Evolutionary conservation across 2,888 invertebrate genomes (phyloP).

Genomic region (Bedellia somnulentella): DNA sequence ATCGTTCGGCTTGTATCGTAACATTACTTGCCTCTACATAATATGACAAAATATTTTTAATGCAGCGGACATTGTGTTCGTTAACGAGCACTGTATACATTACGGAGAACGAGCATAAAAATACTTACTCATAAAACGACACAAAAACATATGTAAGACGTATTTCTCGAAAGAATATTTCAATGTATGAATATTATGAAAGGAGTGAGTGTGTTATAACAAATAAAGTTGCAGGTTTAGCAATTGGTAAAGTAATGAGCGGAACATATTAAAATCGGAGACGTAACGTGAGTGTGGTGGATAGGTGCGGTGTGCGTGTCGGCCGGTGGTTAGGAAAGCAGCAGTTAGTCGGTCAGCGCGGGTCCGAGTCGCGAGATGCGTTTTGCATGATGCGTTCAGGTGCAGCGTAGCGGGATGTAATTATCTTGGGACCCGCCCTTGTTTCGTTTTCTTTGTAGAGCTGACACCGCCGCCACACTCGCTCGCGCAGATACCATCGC

Average conservation of each 20-base stretch:
- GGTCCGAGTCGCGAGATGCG: conserved; percentile 29
- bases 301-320: conserved; percentile 37
- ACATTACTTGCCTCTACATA: conserved; percentile 40
- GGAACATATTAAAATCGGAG: too few relatives aligned
- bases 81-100: conserved; percentile 52
- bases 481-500: conserved; percentile 29
- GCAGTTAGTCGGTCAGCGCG: conserved; percentile 23
- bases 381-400: conserved; percentile 19
- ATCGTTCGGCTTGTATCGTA: conserved; percentile 54
- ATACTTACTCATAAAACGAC: too few relatives aligned
- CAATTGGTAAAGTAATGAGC: too few relatives aligned
- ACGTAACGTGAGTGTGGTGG: too few relatives aligned
- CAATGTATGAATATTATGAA: too few relatives aligned
- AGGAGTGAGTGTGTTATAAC: too few relatives aligned
- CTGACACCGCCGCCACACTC: too few relatives aligned
- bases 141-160: too few relatives aligned
- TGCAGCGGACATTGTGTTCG: conserved; percentile 47
- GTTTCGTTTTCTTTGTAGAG: conserved; percentile 22
- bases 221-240: too few relatives aligned
- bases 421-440: conserved; percentile 34
- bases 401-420: conserved; percentile 37
- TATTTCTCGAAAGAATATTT: too few relatives aligned
- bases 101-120: too few relatives aligned
- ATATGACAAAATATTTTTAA: conserved; percentile 56
- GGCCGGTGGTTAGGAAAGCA: conserved; percentile 38